Base-by-base conservation (phyloP, 2,888 invertebrate species). In the Ditylenchus weischeri region DNA sequence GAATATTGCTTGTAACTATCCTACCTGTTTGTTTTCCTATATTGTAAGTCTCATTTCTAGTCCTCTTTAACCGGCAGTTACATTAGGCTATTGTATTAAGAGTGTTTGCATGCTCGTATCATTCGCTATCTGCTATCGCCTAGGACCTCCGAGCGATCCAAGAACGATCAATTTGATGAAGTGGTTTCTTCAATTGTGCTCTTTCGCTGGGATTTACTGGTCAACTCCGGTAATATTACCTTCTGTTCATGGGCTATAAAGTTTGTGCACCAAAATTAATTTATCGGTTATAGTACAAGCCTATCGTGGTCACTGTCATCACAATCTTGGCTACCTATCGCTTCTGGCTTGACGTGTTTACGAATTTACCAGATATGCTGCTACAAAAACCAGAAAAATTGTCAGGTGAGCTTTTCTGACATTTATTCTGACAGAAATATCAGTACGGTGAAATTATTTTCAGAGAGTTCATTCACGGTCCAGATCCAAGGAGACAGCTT, bases 41-140 rank as follows among this genome's bases (percentile, higher is more conserved):
- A 48, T 69, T 29, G 69, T 68, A 15, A n/a, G 38, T 67, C 38
- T 36, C 19, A 48, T 36, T 61, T 38, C 18, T n/a, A 18, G 36
- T 21, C 11, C 13, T 15, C 43, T 50, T 35, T 5, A 5, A 29
- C 3, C 29, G 29, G 29, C 5, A 29, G 5, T n/a, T 29, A 29
- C 29, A 29, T 29, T 29, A 4, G 19, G 1, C 19, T 38, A 23
- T 19, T 13, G 43, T n/a, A 21, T 47, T 8, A 23, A 66, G 65
- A 36, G 57, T 11, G 47, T 70, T 21, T 61, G 48, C 50, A 36
- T 29, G 23, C 18, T 69, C 29, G 6, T 69, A 35, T 69, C 69
- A n/a, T 43, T 62, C 15, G 69, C 70, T 19, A 58, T 69, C 15
- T 69, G 66, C 48, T 69, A 69, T 29, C 57, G 69, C n/a, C 23